These are phyloP conservation scores for Diadromus collaris DNA, from an alignment of 2,888 invertebrate species.

Conservation along the genomic window DNA sequence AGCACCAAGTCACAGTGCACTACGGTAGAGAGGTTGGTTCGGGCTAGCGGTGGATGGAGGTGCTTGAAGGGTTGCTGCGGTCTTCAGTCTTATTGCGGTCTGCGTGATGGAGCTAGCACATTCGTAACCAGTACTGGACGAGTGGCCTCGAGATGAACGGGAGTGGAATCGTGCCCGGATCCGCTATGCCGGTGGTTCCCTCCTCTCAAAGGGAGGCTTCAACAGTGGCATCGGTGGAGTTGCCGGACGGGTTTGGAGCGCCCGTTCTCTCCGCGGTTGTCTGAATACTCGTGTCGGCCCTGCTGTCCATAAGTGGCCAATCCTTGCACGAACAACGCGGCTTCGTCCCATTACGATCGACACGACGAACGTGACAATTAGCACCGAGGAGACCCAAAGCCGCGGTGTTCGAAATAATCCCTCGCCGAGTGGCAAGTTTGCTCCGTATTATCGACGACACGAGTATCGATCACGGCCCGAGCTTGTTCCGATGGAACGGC, in stretches of 20 bases:
- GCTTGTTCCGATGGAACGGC: not conserved
- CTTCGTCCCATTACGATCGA: slow-evolving; percentile 45
- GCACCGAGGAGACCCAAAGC: slow-evolving; percentile 6
- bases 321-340: slow-evolving; percentile 46
- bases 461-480: slow-evolving; percentile 7
- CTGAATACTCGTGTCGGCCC: slow-evolving; percentile 40
- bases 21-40: not conserved
- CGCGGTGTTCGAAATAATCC: slow-evolving; percentile 7
- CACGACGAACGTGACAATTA: slow-evolving; percentile 26
- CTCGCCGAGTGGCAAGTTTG: not conserved
- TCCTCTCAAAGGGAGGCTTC: slow-evolving; percentile 46
- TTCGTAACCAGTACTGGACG: slow-evolving; percentile 36
- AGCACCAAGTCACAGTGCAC: not conserved
- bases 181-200: slow-evolving; percentile 4
- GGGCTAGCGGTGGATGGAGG: not conserved
- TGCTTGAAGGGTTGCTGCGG: slow-evolving; percentile 28
- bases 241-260: slow-evolving; percentile 19
- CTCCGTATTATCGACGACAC: slow-evolving; percentile 11
- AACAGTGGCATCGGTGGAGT: slow-evolving; percentile 7
- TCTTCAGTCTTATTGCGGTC: slow-evolving; percentile 42
- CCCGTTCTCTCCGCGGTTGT: slow-evolving; percentile 40
- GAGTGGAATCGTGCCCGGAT: slow-evolving; percentile 15
- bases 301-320: slow-evolving; percentile 39
- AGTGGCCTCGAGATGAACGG: slow-evolving; percentile 30
- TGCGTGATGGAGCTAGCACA: slow-evolving; percentile 28